A percentile compares a stretch with the other conserved stretches of the same genome.
Conservation (phyloP, 2,888 invertebrate species). For the Eupithecia exiguata region DNA sequence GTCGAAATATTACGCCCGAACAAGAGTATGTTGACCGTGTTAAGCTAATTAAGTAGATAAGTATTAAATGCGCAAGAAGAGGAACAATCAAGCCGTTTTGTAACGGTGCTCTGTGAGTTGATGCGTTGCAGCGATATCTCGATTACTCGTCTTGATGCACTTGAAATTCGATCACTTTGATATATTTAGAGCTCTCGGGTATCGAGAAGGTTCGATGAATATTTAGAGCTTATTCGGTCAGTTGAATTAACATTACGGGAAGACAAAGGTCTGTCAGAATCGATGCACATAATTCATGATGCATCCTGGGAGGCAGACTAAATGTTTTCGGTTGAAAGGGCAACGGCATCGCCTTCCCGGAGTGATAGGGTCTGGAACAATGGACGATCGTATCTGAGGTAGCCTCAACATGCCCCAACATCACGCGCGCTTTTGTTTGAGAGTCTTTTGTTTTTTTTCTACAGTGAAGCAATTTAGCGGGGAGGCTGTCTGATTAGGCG, state of each 20-base stretch:
- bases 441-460: constrained; percentile 65
- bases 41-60: constrained; percentile 68
- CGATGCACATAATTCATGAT: constrained; percentile 78
- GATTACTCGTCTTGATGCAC: constrained; percentile 63
- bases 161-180: constrained; percentile 62
- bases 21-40: constrained; percentile 61
- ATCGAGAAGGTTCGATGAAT: constrained; percentile 45
- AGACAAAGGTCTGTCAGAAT: constrained; percentile 66
- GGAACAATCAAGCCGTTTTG: constrained; percentile 60
- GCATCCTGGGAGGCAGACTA: constrained; percentile 47
- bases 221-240: constrained; percentile 38
- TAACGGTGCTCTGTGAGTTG: constrained; percentile 55
- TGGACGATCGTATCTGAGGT: constrained; percentile 64
- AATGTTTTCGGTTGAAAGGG: constrained; percentile 46
- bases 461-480: constrained; percentile 66
- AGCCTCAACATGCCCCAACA: constrained; percentile 65
- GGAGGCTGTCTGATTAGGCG: constrained; percentile 59
- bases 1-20: constrained; percentile 50
- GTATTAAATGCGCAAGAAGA: constrained; percentile 53
- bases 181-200: constrained; percentile 41
- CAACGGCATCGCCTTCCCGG: constrained; percentile 52
- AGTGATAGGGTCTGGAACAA: constrained; percentile 66
- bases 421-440: constrained; percentile 69
- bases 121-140: constrained; percentile 50
- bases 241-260: constrained; percentile 62